These are phyloP conservation scores for Cariama cristata DNA, from an alignment of 2,113 vertebrate species.

Conservation along the genomic window DNA sequence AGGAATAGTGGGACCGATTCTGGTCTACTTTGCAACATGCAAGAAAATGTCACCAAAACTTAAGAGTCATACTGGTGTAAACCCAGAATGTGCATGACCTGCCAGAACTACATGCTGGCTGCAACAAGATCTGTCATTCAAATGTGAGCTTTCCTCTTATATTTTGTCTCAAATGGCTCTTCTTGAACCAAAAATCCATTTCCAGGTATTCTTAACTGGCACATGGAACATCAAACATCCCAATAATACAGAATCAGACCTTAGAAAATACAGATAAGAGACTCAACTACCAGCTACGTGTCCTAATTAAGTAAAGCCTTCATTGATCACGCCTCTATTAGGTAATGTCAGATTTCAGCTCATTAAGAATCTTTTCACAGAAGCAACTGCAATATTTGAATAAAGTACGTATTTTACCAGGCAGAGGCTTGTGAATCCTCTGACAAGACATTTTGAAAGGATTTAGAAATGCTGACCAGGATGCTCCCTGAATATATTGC, in stretches of 20 bases:
- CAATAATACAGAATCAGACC: neutral
- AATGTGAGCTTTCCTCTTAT: neutral
- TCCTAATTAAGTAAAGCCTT: neutral
- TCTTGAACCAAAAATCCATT: neutral
- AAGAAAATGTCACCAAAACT: neutral
- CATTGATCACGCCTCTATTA: neutral
- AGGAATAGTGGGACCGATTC: neutral
- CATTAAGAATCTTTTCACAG: neutral
- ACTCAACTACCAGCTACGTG: neutral
- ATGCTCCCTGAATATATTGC: rapidly evolving
- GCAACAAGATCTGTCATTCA: neutral
- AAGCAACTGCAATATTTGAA: neutral
- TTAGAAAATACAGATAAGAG: neutral
- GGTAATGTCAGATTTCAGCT: neutral
- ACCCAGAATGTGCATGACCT: neutral
- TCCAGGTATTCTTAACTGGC: neutral
- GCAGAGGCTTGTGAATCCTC: neutral
- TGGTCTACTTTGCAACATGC: neutral
- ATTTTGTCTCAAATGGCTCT: neutral
- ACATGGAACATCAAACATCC: neutral
- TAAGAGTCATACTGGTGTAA: neutral
- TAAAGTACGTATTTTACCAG: neutral
- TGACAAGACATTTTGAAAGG: neutral
- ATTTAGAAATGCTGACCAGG: neutral
- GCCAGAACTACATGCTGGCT: neutral